phyloP scores from a whole-genome alignment of 2,888 invertebrate genomes.

The Agonum fuliginosum region DNA sequence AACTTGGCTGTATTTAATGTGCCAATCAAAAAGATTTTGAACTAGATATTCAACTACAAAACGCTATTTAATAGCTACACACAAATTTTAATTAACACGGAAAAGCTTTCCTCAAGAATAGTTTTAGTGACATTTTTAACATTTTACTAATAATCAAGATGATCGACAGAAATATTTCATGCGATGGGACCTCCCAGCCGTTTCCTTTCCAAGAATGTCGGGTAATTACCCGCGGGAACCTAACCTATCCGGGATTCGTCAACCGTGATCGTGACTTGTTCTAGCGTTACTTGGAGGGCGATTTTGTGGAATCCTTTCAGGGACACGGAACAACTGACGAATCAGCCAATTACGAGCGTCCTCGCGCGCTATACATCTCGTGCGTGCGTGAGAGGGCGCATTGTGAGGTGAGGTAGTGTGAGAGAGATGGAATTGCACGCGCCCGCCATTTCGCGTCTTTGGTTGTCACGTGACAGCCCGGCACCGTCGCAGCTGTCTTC shows the following conservation, averaged over 20 bases:
- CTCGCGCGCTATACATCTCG: conserved; percentile 56
- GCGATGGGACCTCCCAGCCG: conserved; percentile 40
- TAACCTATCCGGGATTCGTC: background rate
- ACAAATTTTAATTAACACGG: conserved; percentile 35
- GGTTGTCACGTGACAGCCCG: background rate
- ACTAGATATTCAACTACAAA: conserved; percentile 20
- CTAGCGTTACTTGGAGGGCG: background rate
- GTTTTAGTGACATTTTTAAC: conserved; percentile 64
- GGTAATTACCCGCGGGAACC: conserved; percentile 41
- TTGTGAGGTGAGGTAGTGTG: background rate
- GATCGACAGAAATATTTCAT: conserved; percentile 46
- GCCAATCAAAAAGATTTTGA: too few relatives aligned
- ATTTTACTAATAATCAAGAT: conserved; percentile 64
- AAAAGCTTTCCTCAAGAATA: conserved; percentile 23
- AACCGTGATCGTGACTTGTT: too few relatives aligned
- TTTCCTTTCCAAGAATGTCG: conserved; percentile 42
- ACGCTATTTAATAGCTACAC: conserved; percentile 18
- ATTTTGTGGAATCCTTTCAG: conserved; percentile 20
- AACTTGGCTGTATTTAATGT: too few relatives aligned
- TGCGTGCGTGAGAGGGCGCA: conserved; percentile 14
- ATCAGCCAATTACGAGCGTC: conserved; percentile 59
- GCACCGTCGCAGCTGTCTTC: conserved; percentile 45
- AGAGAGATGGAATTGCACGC: background rate
- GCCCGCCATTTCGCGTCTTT: conserved; percentile 48
- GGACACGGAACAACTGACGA: conserved; percentile 60